Percentiles rank a stretch among this genome's conserved stretches.
phyloP scores from a whole-genome alignment of 2,888 invertebrate species.

The Machimus atricapillus region DNA sequence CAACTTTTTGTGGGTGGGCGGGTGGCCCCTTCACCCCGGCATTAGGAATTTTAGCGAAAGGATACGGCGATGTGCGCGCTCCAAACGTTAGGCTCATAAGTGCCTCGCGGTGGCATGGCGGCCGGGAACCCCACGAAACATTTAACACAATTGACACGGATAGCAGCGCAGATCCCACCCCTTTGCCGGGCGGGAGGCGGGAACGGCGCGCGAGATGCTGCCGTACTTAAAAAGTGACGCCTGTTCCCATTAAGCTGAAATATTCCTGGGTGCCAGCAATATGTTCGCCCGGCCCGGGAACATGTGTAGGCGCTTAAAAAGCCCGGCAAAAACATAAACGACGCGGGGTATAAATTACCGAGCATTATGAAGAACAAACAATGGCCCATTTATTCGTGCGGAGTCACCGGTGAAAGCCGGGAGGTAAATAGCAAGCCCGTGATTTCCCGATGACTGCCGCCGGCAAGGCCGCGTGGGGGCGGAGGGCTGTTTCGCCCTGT shows the following conservation, averaged over 20 bases:
- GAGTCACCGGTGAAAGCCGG: slow-evolving; percentile 9
- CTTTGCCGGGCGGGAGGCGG: not conserved
- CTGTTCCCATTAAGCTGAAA: slow-evolving; percentile 23
- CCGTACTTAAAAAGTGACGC: slow-evolving; percentile 3
- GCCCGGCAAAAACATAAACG: slow-evolving; percentile 15
- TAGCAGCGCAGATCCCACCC: not conserved
- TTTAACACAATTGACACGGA: slow-evolving; percentile 29
- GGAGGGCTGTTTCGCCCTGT: not conserved
- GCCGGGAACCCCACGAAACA: not conserved
- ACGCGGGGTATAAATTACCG: slow-evolving; percentile 21
- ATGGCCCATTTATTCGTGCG: slow-evolving; percentile 26
- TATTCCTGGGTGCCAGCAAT: slow-evolving; percentile 13
- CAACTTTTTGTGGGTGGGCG: not conserved
- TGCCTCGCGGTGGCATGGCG: not conserved
- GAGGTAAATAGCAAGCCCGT: slow-evolving; percentile 23
- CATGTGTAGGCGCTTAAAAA: slow-evolving; percentile 6
- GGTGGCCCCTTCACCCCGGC: not conserved
- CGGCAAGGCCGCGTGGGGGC: not conserved
- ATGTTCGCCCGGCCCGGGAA: not conserved
- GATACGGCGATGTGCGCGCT: not conserved
- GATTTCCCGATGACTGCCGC: not conserved
- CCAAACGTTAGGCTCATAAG: not conserved
- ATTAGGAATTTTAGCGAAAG: not conserved
- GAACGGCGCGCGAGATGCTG: slow-evolving; percentile 5
- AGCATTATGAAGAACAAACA: slow-evolving; percentile 34